Conservation (phyloP, 2,888 invertebrate species). For the Sphaerolaimus hirsutus region DNA sequence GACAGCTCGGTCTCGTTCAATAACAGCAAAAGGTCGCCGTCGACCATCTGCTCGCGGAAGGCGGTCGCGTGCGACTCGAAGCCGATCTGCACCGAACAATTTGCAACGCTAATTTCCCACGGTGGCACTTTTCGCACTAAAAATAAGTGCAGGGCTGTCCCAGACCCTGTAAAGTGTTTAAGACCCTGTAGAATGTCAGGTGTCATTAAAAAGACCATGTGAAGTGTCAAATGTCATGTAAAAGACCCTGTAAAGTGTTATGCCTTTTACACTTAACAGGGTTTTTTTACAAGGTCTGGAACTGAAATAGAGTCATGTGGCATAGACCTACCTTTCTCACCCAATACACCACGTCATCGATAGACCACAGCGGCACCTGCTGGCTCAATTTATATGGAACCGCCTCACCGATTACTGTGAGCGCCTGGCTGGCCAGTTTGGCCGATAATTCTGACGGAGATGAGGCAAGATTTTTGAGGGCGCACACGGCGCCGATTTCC, state of each 20-base stretch:
- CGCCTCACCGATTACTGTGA: not conserved
- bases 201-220: too few species aligned
- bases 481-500: constrained; percentile 73
- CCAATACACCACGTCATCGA: constrained; percentile 88
- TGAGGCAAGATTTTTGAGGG: constrained; percentile 72
- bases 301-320: too few species aligned
- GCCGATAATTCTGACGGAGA: constrained; percentile 87
- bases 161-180: too few species aligned
- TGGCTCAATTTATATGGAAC: constrained; percentile 54
- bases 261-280: too few species aligned
- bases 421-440: constrained; percentile 44
- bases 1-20: constrained; percentile 64
- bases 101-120: too few species aligned
- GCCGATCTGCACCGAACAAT: constrained; percentile 43
- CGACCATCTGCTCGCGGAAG: constrained; percentile 68
- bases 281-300: too few species aligned
- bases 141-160: too few species aligned
- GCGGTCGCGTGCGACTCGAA: constrained; percentile 53
- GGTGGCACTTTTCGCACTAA: too few species aligned
- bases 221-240: too few species aligned
- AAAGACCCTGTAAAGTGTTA: too few species aligned
- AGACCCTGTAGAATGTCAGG: too few species aligned
- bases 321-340: constrained; percentile 71
- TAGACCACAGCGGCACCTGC: constrained; percentile 85
- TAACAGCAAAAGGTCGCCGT: constrained; percentile 73